phyloP scores from a whole-genome alignment of 2,113 vertebrate species.

The Ptilonorhynchus violaceus region DNA sequence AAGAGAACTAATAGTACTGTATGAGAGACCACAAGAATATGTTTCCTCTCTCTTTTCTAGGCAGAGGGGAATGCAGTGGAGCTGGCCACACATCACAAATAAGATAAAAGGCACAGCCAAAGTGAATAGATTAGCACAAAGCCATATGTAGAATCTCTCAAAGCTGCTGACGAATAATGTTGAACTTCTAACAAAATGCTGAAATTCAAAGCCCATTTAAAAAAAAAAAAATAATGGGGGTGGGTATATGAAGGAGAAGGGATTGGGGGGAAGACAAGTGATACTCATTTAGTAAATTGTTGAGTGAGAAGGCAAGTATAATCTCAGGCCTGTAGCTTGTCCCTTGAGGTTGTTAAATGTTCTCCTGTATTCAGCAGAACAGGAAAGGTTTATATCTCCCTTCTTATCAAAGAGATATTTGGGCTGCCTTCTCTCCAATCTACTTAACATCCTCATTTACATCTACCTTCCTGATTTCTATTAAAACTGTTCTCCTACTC shows the following conservation, averaged over 20 bases:
- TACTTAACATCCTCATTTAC: background rate
- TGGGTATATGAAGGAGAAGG: background rate
- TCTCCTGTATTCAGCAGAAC: background rate
- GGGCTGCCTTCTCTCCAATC: background rate
- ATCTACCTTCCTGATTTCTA: background rate
- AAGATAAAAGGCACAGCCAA: conserved; percentile 11
- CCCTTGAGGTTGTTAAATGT: background rate
- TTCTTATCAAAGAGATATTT: background rate
- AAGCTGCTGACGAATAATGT: conserved; percentile 13
- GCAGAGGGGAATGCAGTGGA: background rate
- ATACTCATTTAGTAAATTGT: background rate
- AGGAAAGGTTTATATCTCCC: background rate
- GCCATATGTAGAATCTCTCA: background rate
- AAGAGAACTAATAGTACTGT: background rate
- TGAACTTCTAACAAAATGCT: background rate
- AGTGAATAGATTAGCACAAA: background rate
- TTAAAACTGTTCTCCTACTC: background rate
- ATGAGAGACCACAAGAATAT: background rate
- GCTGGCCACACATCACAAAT: conserved; percentile 19
- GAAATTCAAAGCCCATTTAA: background rate
- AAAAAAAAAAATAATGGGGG: background rate
- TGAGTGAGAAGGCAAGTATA: background rate
- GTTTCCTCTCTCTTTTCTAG: background rate
- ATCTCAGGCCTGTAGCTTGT: background rate
- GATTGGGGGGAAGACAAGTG: background rate